These are phyloP conservation scores for Saccostrea echinata DNA, from an alignment of 1,140 invertebrate genomes.

Conservation along the genomic window DNA sequence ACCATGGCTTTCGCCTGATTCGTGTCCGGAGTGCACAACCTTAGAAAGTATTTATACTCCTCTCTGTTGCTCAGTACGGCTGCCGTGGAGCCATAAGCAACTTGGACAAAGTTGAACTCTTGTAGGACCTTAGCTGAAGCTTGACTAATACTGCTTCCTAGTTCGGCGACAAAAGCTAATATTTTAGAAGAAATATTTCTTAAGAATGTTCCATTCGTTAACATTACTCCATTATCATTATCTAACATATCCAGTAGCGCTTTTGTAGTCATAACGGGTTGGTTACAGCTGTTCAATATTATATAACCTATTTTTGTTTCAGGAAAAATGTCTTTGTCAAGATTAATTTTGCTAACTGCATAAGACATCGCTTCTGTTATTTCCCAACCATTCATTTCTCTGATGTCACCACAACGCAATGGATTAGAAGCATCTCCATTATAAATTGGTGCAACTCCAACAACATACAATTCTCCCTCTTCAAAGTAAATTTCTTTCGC, in stretches of 20 bases:
- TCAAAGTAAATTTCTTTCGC: slow-evolving; percentile 41
- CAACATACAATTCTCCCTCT: slow-evolving; percentile 54
- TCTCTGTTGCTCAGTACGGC: slow-evolving; percentile 54
- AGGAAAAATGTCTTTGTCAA: background rate
- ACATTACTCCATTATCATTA: slow-evolving; percentile 51
- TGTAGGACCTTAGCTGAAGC: slow-evolving; percentile 47
- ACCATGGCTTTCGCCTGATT: slow-evolving; percentile 60
- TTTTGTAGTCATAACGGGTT: slow-evolving; percentile 33
- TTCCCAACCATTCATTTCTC: slow-evolving; percentile 15
- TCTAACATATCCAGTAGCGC: slow-evolving; percentile 50
- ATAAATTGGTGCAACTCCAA: slow-evolving; percentile 43
- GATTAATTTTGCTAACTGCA: slow-evolving; percentile 37
- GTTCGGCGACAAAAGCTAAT: slow-evolving; percentile 54
- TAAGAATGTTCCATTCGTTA: slow-evolving; percentile 35
- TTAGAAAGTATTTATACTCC: slow-evolving; percentile 58
- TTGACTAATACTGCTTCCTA: slow-evolving; percentile 53
- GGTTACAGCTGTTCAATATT: background rate
- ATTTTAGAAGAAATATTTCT: slow-evolving; percentile 43
- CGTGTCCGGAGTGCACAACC: slow-evolving; percentile 53
- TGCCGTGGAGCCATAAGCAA: slow-evolving; percentile 59
- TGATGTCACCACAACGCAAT: slow-evolving; percentile 27
- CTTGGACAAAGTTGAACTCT: slow-evolving; percentile 48
- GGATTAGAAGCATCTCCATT: slow-evolving; percentile 25
- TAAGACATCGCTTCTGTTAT: slow-evolving; percentile 30
- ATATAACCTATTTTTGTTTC: background rate